These are phyloP conservation scores for Grallaria varia DNA, from an alignment of 2,113 vertebrate species.

Conservation along the genomic window DNA sequence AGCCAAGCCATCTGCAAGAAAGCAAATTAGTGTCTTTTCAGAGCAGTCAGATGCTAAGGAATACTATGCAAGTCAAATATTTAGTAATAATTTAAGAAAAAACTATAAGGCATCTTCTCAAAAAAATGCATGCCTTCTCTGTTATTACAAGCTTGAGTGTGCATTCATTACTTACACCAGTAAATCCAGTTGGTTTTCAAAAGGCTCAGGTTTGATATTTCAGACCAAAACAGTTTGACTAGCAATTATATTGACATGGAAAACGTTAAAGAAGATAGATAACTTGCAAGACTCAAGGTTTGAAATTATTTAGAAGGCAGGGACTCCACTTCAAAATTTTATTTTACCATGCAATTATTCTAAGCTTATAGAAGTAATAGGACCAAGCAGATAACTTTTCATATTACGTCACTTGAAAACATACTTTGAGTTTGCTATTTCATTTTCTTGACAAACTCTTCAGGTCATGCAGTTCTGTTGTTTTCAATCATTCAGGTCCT, in stretches of 20 bases:
- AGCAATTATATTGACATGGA: not conserved
- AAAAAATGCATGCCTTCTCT: not conserved
- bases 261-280: not conserved
- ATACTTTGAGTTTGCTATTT: not conserved
- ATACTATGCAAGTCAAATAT: not conserved
- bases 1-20: slow-evolving; percentile 80
- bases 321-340: not conserved
- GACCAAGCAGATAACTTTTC: not conserved
- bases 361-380: not conserved
- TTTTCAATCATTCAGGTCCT: not conserved
- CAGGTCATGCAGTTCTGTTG: not conserved
- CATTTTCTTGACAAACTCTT: not conserved
- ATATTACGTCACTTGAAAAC: not conserved
- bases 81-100: not conserved
- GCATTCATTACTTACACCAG: not conserved
- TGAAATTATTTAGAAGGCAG: not conserved
- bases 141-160: not conserved
- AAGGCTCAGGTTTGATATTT: not conserved
- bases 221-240: not conserved
- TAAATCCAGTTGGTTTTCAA: not conserved
- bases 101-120: not conserved
- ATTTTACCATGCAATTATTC: not conserved
- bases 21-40: not conserved
- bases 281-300: not conserved
- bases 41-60: not conserved